Base-by-base conservation (phyloP, 2,888 invertebrate species). In the Pachymerium ferrugineum region DNA sequence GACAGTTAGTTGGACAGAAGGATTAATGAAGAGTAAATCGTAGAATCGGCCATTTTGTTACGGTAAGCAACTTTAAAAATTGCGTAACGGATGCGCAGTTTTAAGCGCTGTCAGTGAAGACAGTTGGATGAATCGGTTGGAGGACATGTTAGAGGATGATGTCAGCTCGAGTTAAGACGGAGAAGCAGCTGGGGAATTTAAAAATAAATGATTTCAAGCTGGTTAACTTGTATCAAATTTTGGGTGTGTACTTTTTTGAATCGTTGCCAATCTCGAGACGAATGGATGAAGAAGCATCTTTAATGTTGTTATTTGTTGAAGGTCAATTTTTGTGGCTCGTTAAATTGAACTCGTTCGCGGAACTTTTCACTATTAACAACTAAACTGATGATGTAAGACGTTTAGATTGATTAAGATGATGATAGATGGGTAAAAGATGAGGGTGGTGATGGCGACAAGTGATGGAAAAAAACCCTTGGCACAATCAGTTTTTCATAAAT, bases 151-250 rank as follows among this genome's bases (percentile, higher is more conserved):
- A 28, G n/a, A 62, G 28, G 5, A 62, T n/a, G 62, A 62, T 62
- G 62, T 62, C 62, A 28, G 62, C 28, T 62, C 28, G 25, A 62
- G 62, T 62, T 62, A 62, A 62, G 62, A 62, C 2, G 22, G 62
- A 62, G 10, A 22, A 28, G 62, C 62, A 25, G 62, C 62, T 28
- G 62, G 22, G n/a, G 28, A 25, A 62, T 62, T 62, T 62, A 62
- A 62, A 62, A 62, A 62, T 62, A 62, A 62, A 62, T 10, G 12
- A n/a, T 62, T 62, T 62, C 25, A 62, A 62, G 62, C 25, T 62
- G 62, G 62, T 62, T 62, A 62, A 62, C 25, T 22, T 62, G 62
- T 62, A 62, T 62, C 62, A 62, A 62, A 62, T 62, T 62, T 62
- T 62, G 62, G 62, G 62, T 62, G 62, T 62, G 62, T 28, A 0